These are phyloP conservation scores for Hirudo medicinalis DNA, from an alignment of 1,140 invertebrate genomes.

Conservation along the genomic window DNA sequence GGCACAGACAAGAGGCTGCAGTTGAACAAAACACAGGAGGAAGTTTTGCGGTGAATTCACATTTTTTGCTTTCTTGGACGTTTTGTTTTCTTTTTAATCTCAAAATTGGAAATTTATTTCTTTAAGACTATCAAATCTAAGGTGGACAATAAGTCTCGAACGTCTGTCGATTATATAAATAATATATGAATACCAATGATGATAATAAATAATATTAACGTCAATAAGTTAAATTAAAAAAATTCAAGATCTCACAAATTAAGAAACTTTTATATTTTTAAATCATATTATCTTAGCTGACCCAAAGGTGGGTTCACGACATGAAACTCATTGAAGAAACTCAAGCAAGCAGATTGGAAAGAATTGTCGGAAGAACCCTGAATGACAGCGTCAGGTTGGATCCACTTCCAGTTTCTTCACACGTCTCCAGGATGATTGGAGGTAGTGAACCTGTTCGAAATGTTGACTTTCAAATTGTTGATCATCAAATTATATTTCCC, in stretches of 20 bases:
- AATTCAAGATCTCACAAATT: not conserved
- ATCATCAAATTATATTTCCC: not conserved
- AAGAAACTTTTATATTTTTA: too few species aligned
- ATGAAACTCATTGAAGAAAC: conserved; percentile 24
- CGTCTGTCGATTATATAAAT: not conserved
- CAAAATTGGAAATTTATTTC: too few species aligned
- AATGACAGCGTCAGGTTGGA: conserved; percentile 33
- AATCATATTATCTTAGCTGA: conserved; percentile 28
- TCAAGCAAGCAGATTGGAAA: conserved; percentile 32
- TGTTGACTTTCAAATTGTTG: not conserved
- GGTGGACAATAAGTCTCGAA: too few species aligned
- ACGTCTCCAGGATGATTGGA: conserved; percentile 38
- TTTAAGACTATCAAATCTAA: too few species aligned
- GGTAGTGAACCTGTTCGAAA: not conserved
- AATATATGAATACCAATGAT: not conserved
- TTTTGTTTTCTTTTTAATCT: not conserved
- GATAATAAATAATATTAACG: not conserved
- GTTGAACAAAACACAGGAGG: conserved; percentile 36
- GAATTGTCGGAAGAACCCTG: conserved; percentile 31
- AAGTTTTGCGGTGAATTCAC: conserved; percentile 35
- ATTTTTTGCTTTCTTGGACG: not conserved
- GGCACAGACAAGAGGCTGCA: conserved; percentile 31
- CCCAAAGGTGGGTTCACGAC: conserved; percentile 39
- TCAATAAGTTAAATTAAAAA: conserved; percentile 4
- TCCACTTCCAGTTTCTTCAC: conserved; percentile 33